Evolutionary conservation across 2,888 invertebrate genomes (phyloP), one percentile per base, ranked within the genome.

Genomic region (Cataglyphis altisquamis): DNA sequence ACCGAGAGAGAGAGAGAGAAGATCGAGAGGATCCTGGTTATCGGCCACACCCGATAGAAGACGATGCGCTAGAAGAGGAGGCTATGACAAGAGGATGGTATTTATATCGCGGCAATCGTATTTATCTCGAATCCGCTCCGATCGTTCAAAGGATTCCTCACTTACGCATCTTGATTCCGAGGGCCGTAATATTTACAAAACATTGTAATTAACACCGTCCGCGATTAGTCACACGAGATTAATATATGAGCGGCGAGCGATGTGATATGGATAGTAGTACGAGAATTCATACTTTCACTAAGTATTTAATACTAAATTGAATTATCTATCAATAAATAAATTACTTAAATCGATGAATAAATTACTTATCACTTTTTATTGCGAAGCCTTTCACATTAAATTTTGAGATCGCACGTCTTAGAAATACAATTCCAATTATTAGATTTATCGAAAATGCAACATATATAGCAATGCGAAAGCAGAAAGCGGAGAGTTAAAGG

Each of bases 41-140:
- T 85, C 85, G 82, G 25, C 90, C 89, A 90, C 90, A 85, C 89
- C 89, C 88, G 82, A 85, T 72, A 64, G n/a, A 32, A 41, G 39
- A 41, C 62, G n/a, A 10, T 45, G 6, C 10, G 25, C 12, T 18
- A 80, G 8, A 15, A n/a, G 39, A 52, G 21, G 12, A 39, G 52
- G 57, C 57, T 12, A 10, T 12, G 64, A 36, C 3, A 18, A 45
- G 41, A 9, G 18, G 68, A 60, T 18, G n/a, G 57, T 70, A 39
- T 60, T 70, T 60, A 68, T 32, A 48, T 48, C 48, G 8, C 29
- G 41, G 21, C 15, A 6, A 62, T 10, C 3, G 12, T 41, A 41
- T 41, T 41, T 41, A 41, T 41, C n/a, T 3, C 5, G 8, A 25
- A 36, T 52, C 12, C 36, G 60, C 45, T 21, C 12, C 39, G 66